Evolutionary conservation across 2,113 vertebrate genomes (phyloP).

Genomic region (Aplodontia rufa): DNA sequence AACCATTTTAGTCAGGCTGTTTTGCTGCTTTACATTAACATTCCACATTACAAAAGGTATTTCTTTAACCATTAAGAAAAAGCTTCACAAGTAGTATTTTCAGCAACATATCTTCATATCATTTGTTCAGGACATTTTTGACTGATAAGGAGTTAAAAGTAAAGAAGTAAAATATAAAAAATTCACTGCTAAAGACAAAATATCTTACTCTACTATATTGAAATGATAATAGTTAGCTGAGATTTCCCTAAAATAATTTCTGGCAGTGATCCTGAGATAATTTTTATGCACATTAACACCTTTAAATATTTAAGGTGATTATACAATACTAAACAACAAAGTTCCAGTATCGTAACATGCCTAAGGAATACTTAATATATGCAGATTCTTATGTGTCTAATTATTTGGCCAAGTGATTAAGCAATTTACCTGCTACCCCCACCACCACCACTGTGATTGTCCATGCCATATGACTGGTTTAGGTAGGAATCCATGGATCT

Average conservation of each 20-base stretch:
- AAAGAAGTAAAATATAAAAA: slow-evolving; percentile 21
- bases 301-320: slow-evolving; percentile 60
- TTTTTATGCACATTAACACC: slow-evolving; percentile 46
- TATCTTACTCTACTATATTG: neutral
- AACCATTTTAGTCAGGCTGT: slow-evolving; percentile 43
- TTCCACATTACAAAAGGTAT: slow-evolving; percentile 30
- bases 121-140: slow-evolving; percentile 50
- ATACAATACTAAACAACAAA: slow-evolving; percentile 47
- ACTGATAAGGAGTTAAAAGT: slow-evolving; percentile 39
- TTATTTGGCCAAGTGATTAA: slow-evolving; percentile 84
- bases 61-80: slow-evolving; percentile 59
- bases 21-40: slow-evolving; percentile 60
- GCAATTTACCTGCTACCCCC: slow-evolving; percentile 89
- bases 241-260: slow-evolving; percentile 62
- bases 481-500: slow-evolving; percentile 90
- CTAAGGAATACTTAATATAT: slow-evolving; percentile 84
- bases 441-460: slow-evolving; percentile 88
- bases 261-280: slow-evolving; percentile 60
- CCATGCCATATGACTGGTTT: slow-evolving; percentile 89
- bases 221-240: slow-evolving; percentile 46
- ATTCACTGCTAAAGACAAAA: slow-evolving; percentile 28
- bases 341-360: slow-evolving; percentile 77
- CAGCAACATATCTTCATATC: slow-evolving; percentile 42
- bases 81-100: slow-evolving; percentile 56
- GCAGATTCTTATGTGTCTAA: slow-evolving; percentile 78